Conservation (phyloP, 2,888 invertebrate genomes). For the Tenthredo distinguenda region DNA sequence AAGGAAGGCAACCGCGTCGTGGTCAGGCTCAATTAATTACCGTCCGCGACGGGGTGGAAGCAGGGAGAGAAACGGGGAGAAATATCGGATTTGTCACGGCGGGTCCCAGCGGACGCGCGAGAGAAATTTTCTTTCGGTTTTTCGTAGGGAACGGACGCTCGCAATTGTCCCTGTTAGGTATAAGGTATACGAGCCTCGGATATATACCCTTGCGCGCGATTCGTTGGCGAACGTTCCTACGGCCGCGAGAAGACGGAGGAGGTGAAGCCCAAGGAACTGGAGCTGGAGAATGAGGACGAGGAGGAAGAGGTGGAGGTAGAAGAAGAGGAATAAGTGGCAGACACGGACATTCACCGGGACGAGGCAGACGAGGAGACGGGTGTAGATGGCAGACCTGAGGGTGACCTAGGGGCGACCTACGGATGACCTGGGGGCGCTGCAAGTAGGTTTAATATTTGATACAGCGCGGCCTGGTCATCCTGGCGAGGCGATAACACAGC, state of each 20-base stretch:
- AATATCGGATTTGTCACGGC: slow-evolving; percentile 47
- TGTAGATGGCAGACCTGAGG: slow-evolving; percentile 55
- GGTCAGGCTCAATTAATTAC: slow-evolving; percentile 36
- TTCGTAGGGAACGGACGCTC: slow-evolving; percentile 17
- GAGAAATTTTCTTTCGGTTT: slow-evolving; percentile 43
- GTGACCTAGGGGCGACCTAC: slow-evolving; percentile 52
- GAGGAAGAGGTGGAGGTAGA: slow-evolving; percentile 58
- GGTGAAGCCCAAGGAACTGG: slow-evolving; percentile 57
- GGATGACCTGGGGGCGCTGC: slow-evolving; percentile 65
- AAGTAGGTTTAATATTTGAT: slow-evolving; percentile 78
- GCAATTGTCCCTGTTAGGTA: slow-evolving; percentile 22
- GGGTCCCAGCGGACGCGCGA: slow-evolving; percentile 24
- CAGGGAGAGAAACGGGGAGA: background rate
- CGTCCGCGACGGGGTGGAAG: background rate
- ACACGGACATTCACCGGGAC: slow-evolving; percentile 37
- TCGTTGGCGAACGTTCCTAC: slow-evolving; percentile 5
- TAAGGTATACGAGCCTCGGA: background rate
- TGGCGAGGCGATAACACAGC: slow-evolving; percentile 78
- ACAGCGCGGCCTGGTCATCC: slow-evolving; percentile 77
- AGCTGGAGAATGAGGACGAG: slow-evolving; percentile 44
- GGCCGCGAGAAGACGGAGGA: slow-evolving; percentile 34
- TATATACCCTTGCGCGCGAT: background rate
- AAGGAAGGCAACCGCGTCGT: slow-evolving; percentile 27
- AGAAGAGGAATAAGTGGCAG: slow-evolving; percentile 46
- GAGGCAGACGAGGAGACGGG: slow-evolving; percentile 52